phyloP scores from a whole-genome alignment of 1,140 invertebrate species.

The Drosophila murphyi region DNA sequence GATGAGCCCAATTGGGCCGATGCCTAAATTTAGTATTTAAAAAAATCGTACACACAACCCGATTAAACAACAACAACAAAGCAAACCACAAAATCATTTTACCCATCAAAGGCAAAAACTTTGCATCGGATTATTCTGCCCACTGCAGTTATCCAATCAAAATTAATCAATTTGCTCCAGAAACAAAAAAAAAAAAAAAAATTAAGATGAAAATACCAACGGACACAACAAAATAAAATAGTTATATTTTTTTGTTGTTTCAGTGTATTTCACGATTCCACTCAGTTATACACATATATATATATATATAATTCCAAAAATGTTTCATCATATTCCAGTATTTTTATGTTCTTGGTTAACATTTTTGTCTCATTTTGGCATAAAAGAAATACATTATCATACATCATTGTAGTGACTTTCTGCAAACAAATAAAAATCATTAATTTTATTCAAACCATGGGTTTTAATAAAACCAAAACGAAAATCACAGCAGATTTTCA shows the following conservation, averaged over 20 bases:
- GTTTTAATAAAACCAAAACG: not conserved
- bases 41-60: not conserved
- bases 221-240: not conserved
- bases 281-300: not conserved
- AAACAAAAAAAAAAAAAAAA: not conserved
- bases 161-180: not conserved
- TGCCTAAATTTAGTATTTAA: constrained; percentile 34
- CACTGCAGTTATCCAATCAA: not conserved
- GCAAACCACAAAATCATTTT: not conserved
- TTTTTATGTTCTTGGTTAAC: constrained; percentile 3
- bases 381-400: constrained; percentile 16
- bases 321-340: constrained; percentile 11
- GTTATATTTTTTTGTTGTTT: constrained; percentile 10
- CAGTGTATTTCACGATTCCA: not conserved
- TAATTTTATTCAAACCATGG: constrained; percentile 16
- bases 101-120: not conserved
- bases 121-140: not conserved
- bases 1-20: constrained; percentile 32
- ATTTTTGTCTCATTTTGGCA: constrained; percentile 8
- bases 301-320: constrained; percentile 3
- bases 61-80: not conserved
- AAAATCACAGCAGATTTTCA: not conserved
- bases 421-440: constrained; percentile 11
- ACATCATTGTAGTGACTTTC: constrained; percentile 18
- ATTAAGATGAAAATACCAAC: not conserved